Evolutionary conservation across 2,888 invertebrate species (phyloP).

Genomic region (Hydropsyche betteni): DNA sequence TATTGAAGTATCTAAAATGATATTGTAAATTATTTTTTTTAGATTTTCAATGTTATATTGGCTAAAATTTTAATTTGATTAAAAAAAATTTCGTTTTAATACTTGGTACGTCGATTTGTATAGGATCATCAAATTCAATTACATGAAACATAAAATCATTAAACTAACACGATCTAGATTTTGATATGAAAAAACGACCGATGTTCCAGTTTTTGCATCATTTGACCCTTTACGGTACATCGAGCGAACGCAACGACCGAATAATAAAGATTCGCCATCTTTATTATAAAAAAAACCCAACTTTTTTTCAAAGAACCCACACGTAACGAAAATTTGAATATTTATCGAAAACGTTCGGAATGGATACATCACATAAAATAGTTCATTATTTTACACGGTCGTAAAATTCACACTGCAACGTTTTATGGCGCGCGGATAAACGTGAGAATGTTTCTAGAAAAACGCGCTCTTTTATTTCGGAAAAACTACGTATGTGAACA

Average conservation of each 20-base stretch:
- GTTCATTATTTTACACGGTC: constrained; percentile 9
- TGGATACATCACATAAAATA: neutral
- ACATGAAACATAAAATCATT: too few species aligned
- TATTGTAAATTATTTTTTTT: too few species aligned
- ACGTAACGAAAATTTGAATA: constrained; percentile 8
- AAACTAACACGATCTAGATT: too few species aligned
- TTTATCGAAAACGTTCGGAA: neutral
- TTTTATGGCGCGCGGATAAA: constrained; percentile 5
- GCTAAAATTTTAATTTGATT: too few species aligned
- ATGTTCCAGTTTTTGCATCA: constrained; percentile 3
- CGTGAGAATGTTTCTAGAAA: neutral
- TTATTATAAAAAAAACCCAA: too few species aligned
- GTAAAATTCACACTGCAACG: constrained; percentile 5
- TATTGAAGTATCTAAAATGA: too few species aligned
- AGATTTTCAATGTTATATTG: too few species aligned
- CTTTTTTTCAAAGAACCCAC: too few species aligned
- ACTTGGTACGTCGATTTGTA: too few species aligned
- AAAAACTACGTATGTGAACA: neutral
- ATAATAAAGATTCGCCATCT: too few species aligned
- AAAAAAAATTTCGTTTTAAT: too few species aligned
- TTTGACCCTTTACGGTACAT: neutral
- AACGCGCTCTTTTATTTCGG: neutral
- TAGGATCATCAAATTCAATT: too few species aligned
- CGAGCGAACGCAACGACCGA: neutral
- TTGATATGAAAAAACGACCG: neutral